Conservation (phyloP, 2,888 invertebrate species). For the Sesia apiformis region DNA sequence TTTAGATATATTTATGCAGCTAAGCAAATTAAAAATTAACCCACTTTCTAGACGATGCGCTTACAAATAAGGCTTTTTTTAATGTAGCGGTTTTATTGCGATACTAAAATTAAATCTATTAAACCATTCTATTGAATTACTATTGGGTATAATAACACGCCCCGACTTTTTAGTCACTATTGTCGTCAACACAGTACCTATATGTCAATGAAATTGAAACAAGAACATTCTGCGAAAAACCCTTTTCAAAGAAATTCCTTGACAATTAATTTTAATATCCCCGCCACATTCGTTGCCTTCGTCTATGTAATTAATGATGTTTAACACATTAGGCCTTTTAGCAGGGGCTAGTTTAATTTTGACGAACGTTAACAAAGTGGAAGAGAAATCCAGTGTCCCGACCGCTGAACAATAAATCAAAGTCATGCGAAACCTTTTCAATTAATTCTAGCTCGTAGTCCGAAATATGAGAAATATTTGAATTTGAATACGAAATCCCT, state of each 20-base stretch:
- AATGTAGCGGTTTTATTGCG: too few relatives aligned
- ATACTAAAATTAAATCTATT: too few relatives aligned
- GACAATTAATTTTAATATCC: background rate
- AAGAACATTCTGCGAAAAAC: background rate
- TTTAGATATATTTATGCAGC: too few relatives aligned
- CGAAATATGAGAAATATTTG: conserved; percentile 24
- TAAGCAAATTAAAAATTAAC: too few relatives aligned
- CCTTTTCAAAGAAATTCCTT: background rate
- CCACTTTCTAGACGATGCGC: too few relatives aligned
- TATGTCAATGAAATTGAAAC: too few relatives aligned
- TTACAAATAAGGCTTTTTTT: too few relatives aligned
- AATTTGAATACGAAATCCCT: conserved; percentile 30
- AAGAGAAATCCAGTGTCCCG: conserved; percentile 2
- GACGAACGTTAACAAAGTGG: background rate
- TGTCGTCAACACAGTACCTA: too few relatives aligned
- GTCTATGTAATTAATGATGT: conserved; percentile 4
- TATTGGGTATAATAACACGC: too few relatives aligned
- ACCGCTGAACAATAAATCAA: conserved; percentile 23
- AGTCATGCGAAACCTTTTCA: conserved; percentile 33
- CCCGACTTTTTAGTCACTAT: too few relatives aligned
- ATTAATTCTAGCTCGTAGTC: conserved; percentile 31
- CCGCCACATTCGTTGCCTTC: background rate
- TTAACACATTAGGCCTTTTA: background rate
- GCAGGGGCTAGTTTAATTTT: background rate
- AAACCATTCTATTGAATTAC: too few relatives aligned